phyloP scores from a whole-genome alignment of 2,888 invertebrate genomes.

The Gasteruption jaculator region DNA sequence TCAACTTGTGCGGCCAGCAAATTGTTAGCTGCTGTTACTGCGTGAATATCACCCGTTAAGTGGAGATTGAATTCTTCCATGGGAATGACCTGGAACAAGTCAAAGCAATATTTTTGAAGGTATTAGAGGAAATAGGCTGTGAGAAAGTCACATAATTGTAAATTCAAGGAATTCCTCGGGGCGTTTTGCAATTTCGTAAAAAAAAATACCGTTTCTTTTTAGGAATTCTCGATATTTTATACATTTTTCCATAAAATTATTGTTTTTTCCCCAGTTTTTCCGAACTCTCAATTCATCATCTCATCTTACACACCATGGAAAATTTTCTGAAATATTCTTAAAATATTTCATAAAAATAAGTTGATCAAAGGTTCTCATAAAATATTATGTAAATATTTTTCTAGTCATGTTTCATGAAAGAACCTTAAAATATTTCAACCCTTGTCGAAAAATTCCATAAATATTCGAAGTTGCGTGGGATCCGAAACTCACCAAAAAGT shows the following conservation, averaged over 20 bases:
- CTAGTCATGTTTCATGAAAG: not conserved
- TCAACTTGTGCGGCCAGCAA: slow-evolving; percentile 96
- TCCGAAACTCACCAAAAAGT: not conserved
- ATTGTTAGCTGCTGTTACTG: slow-evolving; percentile 97
- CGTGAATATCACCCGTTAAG: slow-evolving; percentile 97
- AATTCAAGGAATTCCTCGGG: no score
- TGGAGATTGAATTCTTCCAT: slow-evolving; percentile 99
- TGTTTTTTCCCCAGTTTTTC: not conserved
- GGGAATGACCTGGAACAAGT: slow-evolving; percentile 73
- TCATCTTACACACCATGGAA: no score
- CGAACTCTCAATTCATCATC: no score
- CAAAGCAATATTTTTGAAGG: no score
- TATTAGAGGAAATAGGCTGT: no score
- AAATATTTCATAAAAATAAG: no score
- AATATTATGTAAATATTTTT: slow-evolving; percentile 1
- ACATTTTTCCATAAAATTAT: not conserved
- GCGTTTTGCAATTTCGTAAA: slow-evolving; percentile 1
- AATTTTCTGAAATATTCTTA: no score
- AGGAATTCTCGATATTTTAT: no score
- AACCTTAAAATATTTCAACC: not conserved
- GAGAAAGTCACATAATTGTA: no score
- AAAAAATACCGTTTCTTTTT: not conserved
- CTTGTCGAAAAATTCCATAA: slow-evolving; percentile 4
- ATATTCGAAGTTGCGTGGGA: not conserved
- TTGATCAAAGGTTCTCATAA: no score